A percentile compares a stretch with the other conserved stretches of the same genome.
These are phyloP conservation scores for Epistrophe eligans DNA, from an alignment of 2,888 invertebrate genomes.

Conservation along the genomic window DNA sequence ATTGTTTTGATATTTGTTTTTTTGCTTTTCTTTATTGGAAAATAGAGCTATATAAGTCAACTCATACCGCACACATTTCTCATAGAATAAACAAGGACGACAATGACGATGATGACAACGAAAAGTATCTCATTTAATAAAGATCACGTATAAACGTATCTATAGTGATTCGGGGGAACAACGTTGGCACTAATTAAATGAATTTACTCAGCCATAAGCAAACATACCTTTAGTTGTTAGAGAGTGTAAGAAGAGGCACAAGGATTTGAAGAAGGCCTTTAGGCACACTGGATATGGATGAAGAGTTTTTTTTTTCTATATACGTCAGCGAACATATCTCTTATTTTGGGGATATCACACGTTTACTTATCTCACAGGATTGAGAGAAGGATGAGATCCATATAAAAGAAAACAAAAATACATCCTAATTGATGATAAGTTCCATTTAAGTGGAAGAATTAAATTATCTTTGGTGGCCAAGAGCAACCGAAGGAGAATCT, in stretches of 20 bases:
- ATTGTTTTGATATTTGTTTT: slow-evolving; percentile 31
- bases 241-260: background rate
- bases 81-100: background rate
- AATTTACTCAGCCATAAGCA: slow-evolving; percentile 62
- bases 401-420: slow-evolving; percentile 3
- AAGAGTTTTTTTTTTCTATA: background rate
- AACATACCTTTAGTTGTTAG: slow-evolving; percentile 45
- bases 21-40: background rate
- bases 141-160: slow-evolving; percentile 59
- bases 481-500: slow-evolving; percentile 52
- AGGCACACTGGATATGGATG: slow-evolving; percentile 14
- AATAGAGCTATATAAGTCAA: slow-evolving; percentile 17
- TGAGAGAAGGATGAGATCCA: background rate
- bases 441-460: slow-evolving; percentile 74
- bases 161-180: slow-evolving; percentile 49
- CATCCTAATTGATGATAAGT: slow-evolving; percentile 75
- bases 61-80: background rate
- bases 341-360: slow-evolving; percentile 60
- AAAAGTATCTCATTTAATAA: slow-evolving; percentile 64
- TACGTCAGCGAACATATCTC: slow-evolving; percentile 32
- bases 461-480: slow-evolving; percentile 70
- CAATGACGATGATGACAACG: slow-evolving; percentile 31
- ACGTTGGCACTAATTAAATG: slow-evolving; percentile 70
- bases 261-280: slow-evolving; percentile 43
- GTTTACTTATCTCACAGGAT: slow-evolving; percentile 61